These are phyloP conservation scores for Odontamblyopus lacepedii DNA, from an alignment of 2,797 vertebrate genomes.

Conservation along the genomic window DNA sequence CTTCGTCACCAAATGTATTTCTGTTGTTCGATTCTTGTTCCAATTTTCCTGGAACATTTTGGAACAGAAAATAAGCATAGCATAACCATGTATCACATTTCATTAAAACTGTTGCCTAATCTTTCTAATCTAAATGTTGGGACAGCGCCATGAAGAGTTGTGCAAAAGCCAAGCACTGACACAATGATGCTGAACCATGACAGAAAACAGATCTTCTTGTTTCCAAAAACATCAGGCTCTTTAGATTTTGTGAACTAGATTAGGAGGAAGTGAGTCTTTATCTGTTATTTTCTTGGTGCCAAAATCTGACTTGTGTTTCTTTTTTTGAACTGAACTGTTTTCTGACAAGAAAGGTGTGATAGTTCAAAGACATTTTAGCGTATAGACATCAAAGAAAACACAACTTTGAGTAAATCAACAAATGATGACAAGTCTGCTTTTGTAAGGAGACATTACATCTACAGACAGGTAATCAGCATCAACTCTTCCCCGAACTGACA, in stretches of 20 bases:
- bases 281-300: slow-evolving; percentile 26
- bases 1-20: background rate
- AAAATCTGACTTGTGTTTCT: slow-evolving; percentile 19
- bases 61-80: slow-evolving; percentile 51
- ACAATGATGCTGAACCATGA: slow-evolving; percentile 45
- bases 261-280: slow-evolving; percentile 31
- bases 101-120: slow-evolving; percentile 57
- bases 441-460: background rate
- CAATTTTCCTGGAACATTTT: slow-evolving; percentile 25
- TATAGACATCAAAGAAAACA: slow-evolving; percentile 13
- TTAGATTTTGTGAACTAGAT: slow-evolving; percentile 44
- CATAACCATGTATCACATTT: slow-evolving; percentile 64
- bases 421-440: background rate
- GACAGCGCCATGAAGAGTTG: slow-evolving; percentile 48
- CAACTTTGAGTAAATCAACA: slow-evolving; percentile 10
- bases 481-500: background rate
- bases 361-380: slow-evolving; percentile 27
- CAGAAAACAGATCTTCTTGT: slow-evolving; percentile 52
- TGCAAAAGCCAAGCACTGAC: slow-evolving; percentile 49
- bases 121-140: slow-evolving; percentile 63
- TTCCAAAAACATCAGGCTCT: slow-evolving; percentile 41
- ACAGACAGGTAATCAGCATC: background rate
- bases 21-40: slow-evolving; percentile 33
- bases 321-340: slow-evolving; percentile 21
- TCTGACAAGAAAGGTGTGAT: slow-evolving; percentile 17